Conservation (phyloP, 1,140 invertebrate genomes). For the Leptoteleia sp. region DNA sequence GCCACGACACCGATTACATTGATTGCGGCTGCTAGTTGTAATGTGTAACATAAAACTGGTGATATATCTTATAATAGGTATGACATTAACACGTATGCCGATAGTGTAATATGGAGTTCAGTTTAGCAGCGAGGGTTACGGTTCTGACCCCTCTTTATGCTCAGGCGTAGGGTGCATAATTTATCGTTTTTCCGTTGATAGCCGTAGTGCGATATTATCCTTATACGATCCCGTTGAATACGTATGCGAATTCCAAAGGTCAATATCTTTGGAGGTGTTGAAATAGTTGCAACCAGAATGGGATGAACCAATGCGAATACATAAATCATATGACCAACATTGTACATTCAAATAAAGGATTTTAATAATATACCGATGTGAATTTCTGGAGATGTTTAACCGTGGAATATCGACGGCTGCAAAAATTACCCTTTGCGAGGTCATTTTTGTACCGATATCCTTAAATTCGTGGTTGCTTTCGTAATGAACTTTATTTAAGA, state of each 20-base stretch:
- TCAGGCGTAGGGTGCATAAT: conserved; percentile 59
- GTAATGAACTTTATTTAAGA: too few species aligned
- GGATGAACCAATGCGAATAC: conserved; percentile 53
- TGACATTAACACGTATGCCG: conserved; percentile 53
- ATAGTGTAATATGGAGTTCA: conserved; percentile 59
- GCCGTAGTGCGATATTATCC: conserved; percentile 61
- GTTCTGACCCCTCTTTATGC: conserved; percentile 46
- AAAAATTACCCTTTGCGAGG: not conserved
- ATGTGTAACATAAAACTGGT: conserved; percentile 59
- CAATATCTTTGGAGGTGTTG: conserved; percentile 59
- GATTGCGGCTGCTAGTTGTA: conserved; percentile 47
- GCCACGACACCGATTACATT: conserved; percentile 45
- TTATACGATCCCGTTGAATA: conserved; percentile 58
- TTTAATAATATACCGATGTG: conserved; percentile 51
- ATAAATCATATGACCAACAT: conserved; percentile 58
- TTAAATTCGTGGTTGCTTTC: not conserved
- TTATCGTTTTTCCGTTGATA: conserved; percentile 64
- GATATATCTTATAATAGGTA: conserved; percentile 60
- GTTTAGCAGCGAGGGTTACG: conserved; percentile 48
- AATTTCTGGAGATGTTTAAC: conserved; percentile 46
- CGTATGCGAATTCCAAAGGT: conserved; percentile 64
- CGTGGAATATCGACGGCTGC: conserved; percentile 35
- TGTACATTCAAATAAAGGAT: conserved; percentile 60
- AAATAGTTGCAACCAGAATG: conserved; percentile 59
- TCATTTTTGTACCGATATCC: conserved; percentile 5